Evolutionary conservation across 1,140 invertebrate genomes (phyloP).

Genomic region (Dolichoris vasculosae): DNA sequence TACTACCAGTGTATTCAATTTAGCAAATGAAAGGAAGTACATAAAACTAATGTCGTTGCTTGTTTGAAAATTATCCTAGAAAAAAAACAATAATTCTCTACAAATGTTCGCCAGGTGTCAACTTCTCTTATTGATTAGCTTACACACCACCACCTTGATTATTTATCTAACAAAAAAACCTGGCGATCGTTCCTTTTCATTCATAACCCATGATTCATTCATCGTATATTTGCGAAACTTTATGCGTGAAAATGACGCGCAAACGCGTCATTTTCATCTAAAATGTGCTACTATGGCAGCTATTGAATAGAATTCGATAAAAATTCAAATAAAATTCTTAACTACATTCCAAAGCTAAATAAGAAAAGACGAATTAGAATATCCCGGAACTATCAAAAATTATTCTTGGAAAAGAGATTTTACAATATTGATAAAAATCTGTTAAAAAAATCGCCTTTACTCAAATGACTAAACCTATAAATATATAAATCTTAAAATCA

Average conservation of each 20-base stretch:
- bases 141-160: background rate
- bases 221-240: constrained; percentile 26
- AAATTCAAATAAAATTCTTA: background rate
- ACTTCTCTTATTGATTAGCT: constrained; percentile 12
- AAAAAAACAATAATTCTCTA: background rate
- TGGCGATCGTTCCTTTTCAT: constrained; percentile 15
- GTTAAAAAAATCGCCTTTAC: background rate
- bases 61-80: background rate
- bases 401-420: background rate
- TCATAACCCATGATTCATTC: constrained; percentile 43
- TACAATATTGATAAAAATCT: background rate
- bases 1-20: background rate
- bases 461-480: background rate
- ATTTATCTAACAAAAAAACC: constrained; percentile 28
- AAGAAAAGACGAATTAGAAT: background rate
- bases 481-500: background rate
- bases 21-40: background rate
- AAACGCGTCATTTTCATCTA: background rate
- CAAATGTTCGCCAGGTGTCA: background rate
- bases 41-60: background rate
- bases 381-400: background rate
- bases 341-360: background rate
- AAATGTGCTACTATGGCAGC: background rate
- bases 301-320: constrained; percentile 13
- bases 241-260: constrained; percentile 12